Conservation (phyloP, 2,888 invertebrate genomes). For the Eupithecia inturbata region DNA sequence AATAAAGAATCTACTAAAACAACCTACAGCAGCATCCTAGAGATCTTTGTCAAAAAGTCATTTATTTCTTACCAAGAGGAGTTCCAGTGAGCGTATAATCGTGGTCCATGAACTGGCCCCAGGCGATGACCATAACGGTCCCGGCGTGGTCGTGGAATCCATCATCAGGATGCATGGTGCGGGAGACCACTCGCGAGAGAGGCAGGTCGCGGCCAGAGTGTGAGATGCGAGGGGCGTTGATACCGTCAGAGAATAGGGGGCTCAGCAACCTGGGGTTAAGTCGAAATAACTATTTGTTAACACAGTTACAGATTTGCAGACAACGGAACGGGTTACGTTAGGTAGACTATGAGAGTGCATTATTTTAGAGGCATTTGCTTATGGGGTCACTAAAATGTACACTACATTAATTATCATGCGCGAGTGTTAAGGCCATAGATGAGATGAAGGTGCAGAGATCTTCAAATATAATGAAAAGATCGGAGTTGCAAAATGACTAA, state of each 20-base stretch:
- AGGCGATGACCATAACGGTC: conserved; percentile 96
- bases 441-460: not conserved
- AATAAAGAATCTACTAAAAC: not conserved
- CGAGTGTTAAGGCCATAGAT: not conserved
- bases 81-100: conserved; percentile 95
- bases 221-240: conserved; percentile 92
- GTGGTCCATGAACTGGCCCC: conserved; percentile 98
- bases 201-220: conserved; percentile 91
- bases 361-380: not conserved
- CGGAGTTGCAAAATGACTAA: not conserved
- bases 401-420: not conserved
- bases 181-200: conserved; percentile 92
- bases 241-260: conserved; percentile 93
- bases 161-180: conserved; percentile 96
- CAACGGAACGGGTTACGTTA: not conserved
- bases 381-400: not conserved
- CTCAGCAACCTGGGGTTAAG: conserved; percentile 85
- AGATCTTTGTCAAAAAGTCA: not conserved
- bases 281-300: not conserved
- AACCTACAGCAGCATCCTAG: not conserved
- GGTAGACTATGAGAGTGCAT: not conserved
- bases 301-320: not conserved
- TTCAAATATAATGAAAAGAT: not conserved
- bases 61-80: conserved; percentile 87
- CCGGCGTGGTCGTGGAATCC: conserved; percentile 97